These are phyloP conservation scores for Cerastis rubricosa DNA, from an alignment of 2,888 invertebrate species.

Conservation along the genomic window DNA sequence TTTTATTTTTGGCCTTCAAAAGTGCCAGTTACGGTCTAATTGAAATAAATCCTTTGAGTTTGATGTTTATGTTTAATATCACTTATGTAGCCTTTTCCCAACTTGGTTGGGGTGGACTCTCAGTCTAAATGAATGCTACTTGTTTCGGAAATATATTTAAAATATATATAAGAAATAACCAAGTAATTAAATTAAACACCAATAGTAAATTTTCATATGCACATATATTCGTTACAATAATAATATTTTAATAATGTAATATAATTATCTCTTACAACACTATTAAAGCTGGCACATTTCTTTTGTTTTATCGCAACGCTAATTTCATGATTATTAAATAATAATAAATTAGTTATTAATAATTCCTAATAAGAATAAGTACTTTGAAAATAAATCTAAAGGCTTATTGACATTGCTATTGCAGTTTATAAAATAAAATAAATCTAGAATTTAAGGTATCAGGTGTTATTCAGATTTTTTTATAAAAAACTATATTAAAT, in stretches of 20 bases:
- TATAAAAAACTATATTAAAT: background rate
- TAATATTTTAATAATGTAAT: slow-evolving; percentile 80
- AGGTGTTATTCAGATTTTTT: background rate
- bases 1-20: too few relatives aligned
- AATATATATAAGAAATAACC: too few relatives aligned
- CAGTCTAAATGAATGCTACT: too few relatives aligned
- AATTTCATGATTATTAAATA: slow-evolving; percentile 68
- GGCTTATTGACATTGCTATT: slow-evolving; percentile 2
- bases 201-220: slow-evolving; percentile 79
- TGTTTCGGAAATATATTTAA: too few relatives aligned
- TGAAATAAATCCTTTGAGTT: too few relatives aligned
- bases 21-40: too few relatives aligned
- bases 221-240: slow-evolving; percentile 87
- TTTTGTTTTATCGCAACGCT: slow-evolving; percentile 83
- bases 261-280: slow-evolving; percentile 83
- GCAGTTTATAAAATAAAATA: slow-evolving; percentile 10
- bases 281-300: slow-evolving; percentile 89
- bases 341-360: slow-evolving; percentile 57
- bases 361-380: slow-evolving; percentile 34
- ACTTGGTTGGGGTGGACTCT: too few relatives aligned
- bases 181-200: slow-evolving; percentile 19
- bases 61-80: too few relatives aligned
- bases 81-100: too few relatives aligned
- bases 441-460: background rate
- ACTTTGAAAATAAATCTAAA: slow-evolving; percentile 33